Evolutionary conservation across 2,888 invertebrate species (phyloP).

Genomic region (Ceriagrion tenellum): DNA sequence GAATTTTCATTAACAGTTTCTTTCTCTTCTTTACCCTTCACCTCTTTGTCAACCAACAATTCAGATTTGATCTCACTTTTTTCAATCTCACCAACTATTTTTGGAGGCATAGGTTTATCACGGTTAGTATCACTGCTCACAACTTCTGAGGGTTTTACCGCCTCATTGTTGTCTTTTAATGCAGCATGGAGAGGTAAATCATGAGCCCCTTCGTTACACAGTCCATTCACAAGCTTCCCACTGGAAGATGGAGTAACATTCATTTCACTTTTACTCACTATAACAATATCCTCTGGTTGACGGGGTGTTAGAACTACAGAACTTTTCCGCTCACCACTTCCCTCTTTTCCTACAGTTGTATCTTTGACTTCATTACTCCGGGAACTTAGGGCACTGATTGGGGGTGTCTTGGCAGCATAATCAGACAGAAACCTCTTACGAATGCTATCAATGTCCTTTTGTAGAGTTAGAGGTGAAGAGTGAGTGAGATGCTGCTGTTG

Average conservation of each 20-base stretch:
- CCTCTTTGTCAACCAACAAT: background rate
- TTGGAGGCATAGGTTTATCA: background rate
- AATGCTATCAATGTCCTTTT: conserved; percentile 57
- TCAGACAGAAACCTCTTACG: conserved; percentile 47
- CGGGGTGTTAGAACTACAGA: background rate
- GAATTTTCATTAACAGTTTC: background rate
- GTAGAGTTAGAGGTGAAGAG: background rate
- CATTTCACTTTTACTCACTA: conserved; percentile 43
- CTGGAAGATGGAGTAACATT: conserved; percentile 57
- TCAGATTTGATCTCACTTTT: conserved; percentile 68
- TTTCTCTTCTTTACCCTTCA: background rate
- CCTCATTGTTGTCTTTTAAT: background rate
- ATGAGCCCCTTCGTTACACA: conserved; percentile 18
- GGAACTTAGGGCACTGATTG: conserved; percentile 60
- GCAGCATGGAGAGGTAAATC: background rate
- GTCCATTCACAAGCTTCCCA: conserved; percentile 69
- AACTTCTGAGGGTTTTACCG: background rate
- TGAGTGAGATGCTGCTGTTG: conserved; percentile 44
- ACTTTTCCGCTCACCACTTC: conserved; percentile 35
- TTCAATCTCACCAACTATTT: conserved; percentile 69
- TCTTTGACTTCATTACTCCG: conserved; percentile 70
- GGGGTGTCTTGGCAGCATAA: conserved; percentile 70
- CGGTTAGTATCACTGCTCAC: background rate
- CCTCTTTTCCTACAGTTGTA: conserved; percentile 15
- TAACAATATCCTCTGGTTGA: conserved; percentile 54